Conservation (phyloP, 2,888 invertebrate species). For the Hetaerina titia region DNA sequence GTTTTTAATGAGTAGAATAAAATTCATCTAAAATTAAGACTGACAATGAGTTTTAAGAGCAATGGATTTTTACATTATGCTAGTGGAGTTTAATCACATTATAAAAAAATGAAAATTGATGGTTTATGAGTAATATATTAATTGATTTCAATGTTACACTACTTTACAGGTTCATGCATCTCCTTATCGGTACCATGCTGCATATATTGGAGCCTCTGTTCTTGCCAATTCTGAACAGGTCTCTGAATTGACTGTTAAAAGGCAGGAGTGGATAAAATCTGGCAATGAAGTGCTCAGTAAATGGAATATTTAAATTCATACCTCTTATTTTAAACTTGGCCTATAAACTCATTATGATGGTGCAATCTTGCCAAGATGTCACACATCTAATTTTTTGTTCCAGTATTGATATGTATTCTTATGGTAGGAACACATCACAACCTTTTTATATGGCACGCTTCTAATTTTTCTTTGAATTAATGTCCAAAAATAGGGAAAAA, state of each 20-base stretch:
- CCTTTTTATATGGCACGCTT: not conserved
- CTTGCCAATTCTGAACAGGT: constrained; percentile 77
- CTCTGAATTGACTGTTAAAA: constrained; percentile 74
- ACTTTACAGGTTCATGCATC: constrained; percentile 78
- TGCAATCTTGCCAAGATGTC: not conserved
- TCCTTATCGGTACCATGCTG: constrained; percentile 80
- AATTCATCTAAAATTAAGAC: too few relatives aligned
- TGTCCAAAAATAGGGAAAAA: not conserved
- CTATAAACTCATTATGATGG: not conserved
- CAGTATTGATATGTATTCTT: not conserved
- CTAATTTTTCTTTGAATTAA: not conserved
- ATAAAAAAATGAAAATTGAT: too few relatives aligned
- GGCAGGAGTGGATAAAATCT: constrained; percentile 73
- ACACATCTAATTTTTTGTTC: not conserved
- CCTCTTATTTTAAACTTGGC: not conserved
- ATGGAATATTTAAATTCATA: constrained; percentile 59
- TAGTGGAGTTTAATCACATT: too few relatives aligned
- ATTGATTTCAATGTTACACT: not conserved
- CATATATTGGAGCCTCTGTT: constrained; percentile 80
- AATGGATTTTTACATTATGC: too few relatives aligned
- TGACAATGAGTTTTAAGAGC: too few relatives aligned
- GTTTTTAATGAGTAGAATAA: too few relatives aligned
- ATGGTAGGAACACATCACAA: not conserved
- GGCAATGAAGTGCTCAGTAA: constrained; percentile 34
- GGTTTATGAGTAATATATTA: not conserved